Base-by-base conservation (phyloP, 2,113 vertebrate species). In the Nerophis ophidion region DNA sequence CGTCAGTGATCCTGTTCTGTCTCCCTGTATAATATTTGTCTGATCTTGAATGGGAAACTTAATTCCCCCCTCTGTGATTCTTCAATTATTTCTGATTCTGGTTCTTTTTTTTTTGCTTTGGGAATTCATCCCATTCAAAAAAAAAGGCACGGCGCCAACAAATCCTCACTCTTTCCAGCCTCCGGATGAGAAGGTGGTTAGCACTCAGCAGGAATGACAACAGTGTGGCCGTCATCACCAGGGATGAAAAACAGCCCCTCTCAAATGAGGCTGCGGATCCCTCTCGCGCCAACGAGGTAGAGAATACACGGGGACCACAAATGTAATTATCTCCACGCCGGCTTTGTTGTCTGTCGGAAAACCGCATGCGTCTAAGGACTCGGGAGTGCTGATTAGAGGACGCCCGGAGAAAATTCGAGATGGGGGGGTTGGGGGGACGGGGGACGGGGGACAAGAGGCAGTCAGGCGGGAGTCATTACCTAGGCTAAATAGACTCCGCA, bases 171-270 rank as follows among this genome's bases (percentile, higher is more conserved):
- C 57, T 60, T 33, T 16, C 33, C 45, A 17, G 14, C 17, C 46
- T n/a, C 33, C 33, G 16, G 42, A 33, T 60, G 60, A 68, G 76
- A 65, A 68, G 65, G 70, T 13, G 58, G 79, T 66, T 36, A 60
- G 72, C 42, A 82, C 51, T 71, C 67, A 47, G 63, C 42, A 34
- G 74, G 77, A 86, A 85, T 84, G 84, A 81, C 81, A 86, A 83
- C 80, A 81, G 71, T 8, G 75, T 42, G 72, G 64, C 83, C 71
- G 81, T 82, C 72, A 79, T 70, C 57, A 15, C 57, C 45, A 68
- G 74, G 81, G 80, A 84, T 86, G 82, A 86, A 81, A 88, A 85
- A 86, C 75, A 65, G 77, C 81, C 66, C 66, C 84, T 82, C 77
- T 84, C 64, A 84, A 75, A 82, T 57, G 57, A 81, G 76, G 79